A percentile compares a stretch with the other conserved stretches of the same genome.
These are phyloP conservation scores for Syrphus vitripennis DNA, from an alignment of 2,888 invertebrate species.

Conservation along the genomic window DNA sequence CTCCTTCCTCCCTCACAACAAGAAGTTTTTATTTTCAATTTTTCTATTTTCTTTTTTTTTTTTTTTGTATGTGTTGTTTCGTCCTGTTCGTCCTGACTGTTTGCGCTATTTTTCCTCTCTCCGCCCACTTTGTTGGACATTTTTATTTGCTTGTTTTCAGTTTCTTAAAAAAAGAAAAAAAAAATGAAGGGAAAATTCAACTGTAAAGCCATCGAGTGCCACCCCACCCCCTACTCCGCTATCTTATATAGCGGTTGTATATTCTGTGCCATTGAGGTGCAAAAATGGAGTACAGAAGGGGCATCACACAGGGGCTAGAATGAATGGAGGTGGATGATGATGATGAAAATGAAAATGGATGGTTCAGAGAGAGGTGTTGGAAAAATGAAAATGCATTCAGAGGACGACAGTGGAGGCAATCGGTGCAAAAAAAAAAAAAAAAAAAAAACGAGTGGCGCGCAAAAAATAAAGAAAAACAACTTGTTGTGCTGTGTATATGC, in stretches of 20 bases:
- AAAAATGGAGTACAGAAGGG: slow-evolving; percentile 30
- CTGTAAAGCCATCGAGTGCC: slow-evolving; percentile 58
- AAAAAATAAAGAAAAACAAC: slow-evolving; percentile 64
- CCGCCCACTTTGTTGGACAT: slow-evolving; percentile 58
- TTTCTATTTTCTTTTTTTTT: background rate
- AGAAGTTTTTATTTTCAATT: slow-evolving; percentile 59
- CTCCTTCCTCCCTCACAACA: background rate
- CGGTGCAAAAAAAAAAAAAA: slow-evolving; percentile 14
- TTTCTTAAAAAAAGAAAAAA: slow-evolving; percentile 29
- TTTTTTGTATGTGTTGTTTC: too few species aligned
- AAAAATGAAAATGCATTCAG: slow-evolving; percentile 54
- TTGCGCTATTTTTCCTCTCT: slow-evolving; percentile 3
- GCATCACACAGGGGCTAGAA: background rate
- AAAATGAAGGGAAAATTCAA: slow-evolving; percentile 48
- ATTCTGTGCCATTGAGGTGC: slow-evolving; percentile 51
- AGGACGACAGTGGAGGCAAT: background rate
- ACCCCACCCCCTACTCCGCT: background rate
- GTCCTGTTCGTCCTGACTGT: background rate
- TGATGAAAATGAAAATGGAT: slow-evolving; percentile 20
- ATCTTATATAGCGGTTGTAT: background rate
- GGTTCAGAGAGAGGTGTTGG: slow-evolving; percentile 43
- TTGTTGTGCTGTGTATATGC: slow-evolving; percentile 52
- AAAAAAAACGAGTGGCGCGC: slow-evolving; percentile 48
- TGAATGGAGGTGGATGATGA: slow-evolving; percentile 12
- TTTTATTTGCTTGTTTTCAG: slow-evolving; percentile 68